Evolutionary conservation across 2,888 invertebrate species (phyloP).

Genomic region (Agonum fuliginosum): DNA sequence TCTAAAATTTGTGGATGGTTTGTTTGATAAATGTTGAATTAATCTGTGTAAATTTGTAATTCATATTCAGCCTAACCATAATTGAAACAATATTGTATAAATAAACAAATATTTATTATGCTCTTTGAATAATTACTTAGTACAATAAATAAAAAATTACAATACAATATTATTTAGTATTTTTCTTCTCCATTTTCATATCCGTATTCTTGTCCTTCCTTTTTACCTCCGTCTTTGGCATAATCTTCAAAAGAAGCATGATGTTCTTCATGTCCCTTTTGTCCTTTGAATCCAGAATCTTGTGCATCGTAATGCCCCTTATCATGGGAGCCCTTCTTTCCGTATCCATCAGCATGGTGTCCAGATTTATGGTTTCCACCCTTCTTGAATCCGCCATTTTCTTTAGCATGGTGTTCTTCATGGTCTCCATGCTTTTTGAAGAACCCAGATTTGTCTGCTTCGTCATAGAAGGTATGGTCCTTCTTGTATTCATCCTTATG

Average conservation of each 20-base stretch:
- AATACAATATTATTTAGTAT: slow-evolving; percentile 39
- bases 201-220: slow-evolving; percentile 73
- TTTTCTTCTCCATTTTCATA: slow-evolving; percentile 69
- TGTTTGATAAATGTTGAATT: no score
- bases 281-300: slow-evolving; percentile 76
- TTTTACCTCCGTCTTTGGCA: slow-evolving; percentile 75
- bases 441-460: slow-evolving; percentile 80
- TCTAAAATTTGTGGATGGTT: no score
- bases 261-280: slow-evolving; percentile 76
- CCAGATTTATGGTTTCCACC: slow-evolving; percentile 76
- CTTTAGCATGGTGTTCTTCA: slow-evolving; percentile 75
- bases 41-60: no score
- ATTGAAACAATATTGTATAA: background rate
- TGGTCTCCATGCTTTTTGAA: slow-evolving; percentile 79
- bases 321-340: slow-evolving; percentile 76
- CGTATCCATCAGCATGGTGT: slow-evolving; percentile 74
- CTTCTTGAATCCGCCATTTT: slow-evolving; percentile 76
- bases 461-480: slow-evolving; percentile 85
- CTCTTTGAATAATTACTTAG: slow-evolving; percentile 27
- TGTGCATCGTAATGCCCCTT: slow-evolving; percentile 76
- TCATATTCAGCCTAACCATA: no score
- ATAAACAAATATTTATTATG: slow-evolving; percentile 7
- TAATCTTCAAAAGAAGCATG: slow-evolving; percentile 76
- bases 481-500: slow-evolving; percentile 87
- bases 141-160: slow-evolving; percentile 33